These are phyloP conservation scores for Micromys minutus DNA, from an alignment of 2,113 vertebrate genomes.

Conservation along the genomic window DNA sequence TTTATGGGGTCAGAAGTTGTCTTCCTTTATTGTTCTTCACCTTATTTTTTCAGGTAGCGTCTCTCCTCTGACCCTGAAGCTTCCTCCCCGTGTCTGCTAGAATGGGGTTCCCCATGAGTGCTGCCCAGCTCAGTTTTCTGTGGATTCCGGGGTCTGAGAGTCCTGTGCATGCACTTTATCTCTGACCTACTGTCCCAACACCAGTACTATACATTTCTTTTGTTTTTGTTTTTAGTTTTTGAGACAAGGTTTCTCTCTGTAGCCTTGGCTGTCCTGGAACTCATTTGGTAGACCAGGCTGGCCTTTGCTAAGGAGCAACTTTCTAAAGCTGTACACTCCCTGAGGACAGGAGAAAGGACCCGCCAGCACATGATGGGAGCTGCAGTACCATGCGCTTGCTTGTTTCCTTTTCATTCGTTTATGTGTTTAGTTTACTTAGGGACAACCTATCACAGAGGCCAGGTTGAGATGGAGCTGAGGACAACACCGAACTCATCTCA, in stretches of 20 bases:
- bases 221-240: not conserved
- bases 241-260: not conserved
- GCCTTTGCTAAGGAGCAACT: conserved; percentile 37
- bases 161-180: not conserved
- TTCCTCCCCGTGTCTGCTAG: not conserved
- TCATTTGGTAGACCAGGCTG: not conserved
- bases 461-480: not conserved
- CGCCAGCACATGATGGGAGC: not conserved
- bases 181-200: not conserved
- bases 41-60: not conserved
- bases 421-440: not conserved
- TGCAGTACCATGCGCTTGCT: not conserved
- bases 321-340: conserved; percentile 32
- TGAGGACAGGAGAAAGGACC: not conserved
- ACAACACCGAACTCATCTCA: not conserved
- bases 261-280: not conserved
- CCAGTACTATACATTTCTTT: not conserved
- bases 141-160: not conserved
- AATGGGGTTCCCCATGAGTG: too few relatives aligned
- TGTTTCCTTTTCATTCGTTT: too few relatives aligned
- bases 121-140: not conserved
- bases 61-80: not conserved
- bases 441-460: not conserved
- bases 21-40: not conserved
- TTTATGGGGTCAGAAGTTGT: not conserved